phyloP scores from a whole-genome alignment of 2,888 invertebrate species.

The Nemoura dubitans region DNA sequence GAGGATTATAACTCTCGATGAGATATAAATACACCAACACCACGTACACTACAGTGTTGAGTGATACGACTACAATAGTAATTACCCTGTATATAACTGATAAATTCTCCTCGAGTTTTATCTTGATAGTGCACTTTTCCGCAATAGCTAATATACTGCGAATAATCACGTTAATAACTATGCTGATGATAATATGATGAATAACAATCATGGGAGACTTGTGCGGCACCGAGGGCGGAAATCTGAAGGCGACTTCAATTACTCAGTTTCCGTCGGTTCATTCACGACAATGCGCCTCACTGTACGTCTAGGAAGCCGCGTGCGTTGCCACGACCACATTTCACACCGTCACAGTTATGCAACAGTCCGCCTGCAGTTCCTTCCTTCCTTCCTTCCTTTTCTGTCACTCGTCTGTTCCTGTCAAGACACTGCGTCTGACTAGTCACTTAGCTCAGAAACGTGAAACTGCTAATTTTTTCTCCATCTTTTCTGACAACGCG shows the following conservation, averaged over 20 bases:
- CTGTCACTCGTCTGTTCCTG: neutral
- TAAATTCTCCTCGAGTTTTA: neutral
- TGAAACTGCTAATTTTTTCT: neutral
- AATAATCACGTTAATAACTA: neutral
- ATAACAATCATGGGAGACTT: slow-evolving; percentile 7
- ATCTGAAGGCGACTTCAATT: neutral
- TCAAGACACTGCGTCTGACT: neutral
- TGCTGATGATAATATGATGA: neutral
- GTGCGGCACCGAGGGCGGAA: neutral
- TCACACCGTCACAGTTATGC: neutral
- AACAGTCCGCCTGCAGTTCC: neutral
- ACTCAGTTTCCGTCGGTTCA: neutral
- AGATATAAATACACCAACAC: neutral
- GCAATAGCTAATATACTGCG: neutral
- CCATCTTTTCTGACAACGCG: neutral
- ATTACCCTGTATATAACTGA: slow-evolving; percentile 8
- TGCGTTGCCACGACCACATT: neutral
- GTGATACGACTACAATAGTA: neutral
- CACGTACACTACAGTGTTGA: neutral
- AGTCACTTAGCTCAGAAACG: neutral
- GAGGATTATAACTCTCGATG: neutral
- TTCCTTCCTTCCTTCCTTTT: neutral
- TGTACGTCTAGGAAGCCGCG: neutral
- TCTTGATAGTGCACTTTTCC: neutral
- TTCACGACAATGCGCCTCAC: neutral